Evolutionary conservation across 2,888 invertebrate genomes (phyloP), one percentile per base, ranked within the genome.

Genomic region (Platycnemis pennipes): DNA sequence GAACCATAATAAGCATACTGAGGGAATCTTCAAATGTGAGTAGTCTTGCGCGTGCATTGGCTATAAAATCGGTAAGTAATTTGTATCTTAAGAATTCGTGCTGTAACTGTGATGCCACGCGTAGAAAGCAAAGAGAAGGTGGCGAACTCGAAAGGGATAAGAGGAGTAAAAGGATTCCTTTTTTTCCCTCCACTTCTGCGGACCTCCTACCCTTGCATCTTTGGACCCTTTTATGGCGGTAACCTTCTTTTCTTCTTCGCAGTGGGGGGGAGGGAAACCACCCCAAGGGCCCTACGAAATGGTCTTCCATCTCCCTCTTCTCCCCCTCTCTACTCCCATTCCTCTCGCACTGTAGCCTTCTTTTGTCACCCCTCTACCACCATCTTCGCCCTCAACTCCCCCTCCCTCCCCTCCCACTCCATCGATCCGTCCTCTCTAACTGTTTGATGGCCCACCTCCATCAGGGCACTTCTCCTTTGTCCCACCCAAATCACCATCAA

Each of bases 361-460:
- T 87, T 45, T 46, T 44, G 44, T 46, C 87, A 45, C 26, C 87
- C 87, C 45, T 16, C 77, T n/a, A 37, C 46, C 87, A 4, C 22
- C 87, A n/a, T 44, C 45, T 87, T 1, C 46, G 4, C 26, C 8
- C 26, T 46, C 22, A 11, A 22, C 45, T 45, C 8, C 11, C 42
- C 88, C 53, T 49, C 89, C 89, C 89, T 42, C 37, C 37, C 56
- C 42, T 46, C 46, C 49, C 31, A 88, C 69, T 63, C 56, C 56
- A 53, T 63, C 44, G 63, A 53, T 91, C 91, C 63, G 49, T 88
- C 45, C 88, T 31, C 91, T 44, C 91, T 44, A 91, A 91, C 91
- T 44, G 91, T 63, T 91, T 91, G 63, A 91, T 91, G 91, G 69
- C 44, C 91, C 63, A 91, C 91, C 91, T 91, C 91, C 91, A 91